Evolutionary conservation across 2,113 vertebrate species (phyloP).

Genomic region (Pachypanchax playfairii): DNA sequence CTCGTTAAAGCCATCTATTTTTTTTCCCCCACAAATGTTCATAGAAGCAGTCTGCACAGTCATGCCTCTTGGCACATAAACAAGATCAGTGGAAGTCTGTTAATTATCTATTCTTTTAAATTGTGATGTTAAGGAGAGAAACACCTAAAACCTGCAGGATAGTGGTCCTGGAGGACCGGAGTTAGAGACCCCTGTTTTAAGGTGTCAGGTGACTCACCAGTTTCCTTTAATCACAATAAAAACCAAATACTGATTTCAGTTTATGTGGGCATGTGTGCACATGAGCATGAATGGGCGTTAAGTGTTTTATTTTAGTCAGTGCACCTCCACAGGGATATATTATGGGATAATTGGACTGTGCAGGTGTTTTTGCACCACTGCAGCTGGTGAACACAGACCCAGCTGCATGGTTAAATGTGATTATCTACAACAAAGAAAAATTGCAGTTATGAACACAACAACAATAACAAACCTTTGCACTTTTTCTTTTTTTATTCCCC

Average conservation of each 20-base stretch:
- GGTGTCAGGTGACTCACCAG: slow-evolving; percentile 3
- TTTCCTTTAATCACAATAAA: slow-evolving; percentile 17
- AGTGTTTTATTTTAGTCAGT: slow-evolving; percentile 37
- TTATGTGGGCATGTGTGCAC: slow-evolving; percentile 11
- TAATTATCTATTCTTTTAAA: too few relatives aligned
- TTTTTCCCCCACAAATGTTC: too few relatives aligned
- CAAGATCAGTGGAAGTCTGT: too few relatives aligned
- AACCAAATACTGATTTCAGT: slow-evolving; percentile 17
- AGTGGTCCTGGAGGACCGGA: too few relatives aligned
- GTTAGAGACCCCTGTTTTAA: too few relatives aligned
- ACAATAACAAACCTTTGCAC: neutral
- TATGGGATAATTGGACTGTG: slow-evolving; percentile 19
- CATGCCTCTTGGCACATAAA: too few relatives aligned
- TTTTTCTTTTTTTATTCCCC: too few relatives aligned
- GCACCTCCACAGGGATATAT: slow-evolving; percentile 23
- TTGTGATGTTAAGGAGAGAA: too few relatives aligned
- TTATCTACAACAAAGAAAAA: slow-evolving; percentile 4
- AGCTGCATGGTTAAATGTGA: slow-evolving; percentile 18
- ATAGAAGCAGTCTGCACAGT: too few relatives aligned
- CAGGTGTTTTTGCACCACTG: slow-evolving; percentile 26
- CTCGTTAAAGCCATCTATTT: too few relatives aligned
- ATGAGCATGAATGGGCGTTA: slow-evolving; percentile 24
- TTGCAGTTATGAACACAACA: neutral
- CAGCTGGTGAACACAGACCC: slow-evolving; percentile 7
- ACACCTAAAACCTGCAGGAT: too few relatives aligned